These are phyloP conservation scores for Drosophila ogumai DNA, from an alignment of 1,140 invertebrate genomes.

Conservation along the genomic window DNA sequence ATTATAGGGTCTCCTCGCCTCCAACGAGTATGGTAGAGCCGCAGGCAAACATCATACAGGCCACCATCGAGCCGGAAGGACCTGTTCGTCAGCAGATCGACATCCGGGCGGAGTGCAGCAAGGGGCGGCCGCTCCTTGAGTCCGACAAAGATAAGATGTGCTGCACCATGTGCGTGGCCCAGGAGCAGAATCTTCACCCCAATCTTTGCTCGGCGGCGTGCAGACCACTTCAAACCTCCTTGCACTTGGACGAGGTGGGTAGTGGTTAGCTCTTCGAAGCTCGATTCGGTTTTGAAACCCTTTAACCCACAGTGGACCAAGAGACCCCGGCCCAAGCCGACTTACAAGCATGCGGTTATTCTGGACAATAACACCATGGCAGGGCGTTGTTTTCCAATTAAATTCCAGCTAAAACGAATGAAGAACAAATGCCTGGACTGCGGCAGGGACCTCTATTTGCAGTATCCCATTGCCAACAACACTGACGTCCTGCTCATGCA, in stretches of 20 bases:
- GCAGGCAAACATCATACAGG: conserved; percentile 10
- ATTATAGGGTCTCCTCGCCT: conserved; percentile 16
- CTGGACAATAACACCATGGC: conserved; percentile 47
- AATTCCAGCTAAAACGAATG: conserved; percentile 49
- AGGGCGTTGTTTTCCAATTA: conserved; percentile 57
- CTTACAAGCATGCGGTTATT: conserved; percentile 41
- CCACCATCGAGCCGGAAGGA: conserved; percentile 14
- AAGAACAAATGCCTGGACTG: conserved; percentile 50
- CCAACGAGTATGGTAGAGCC: neutral
- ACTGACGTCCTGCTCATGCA: conserved; percentile 46
- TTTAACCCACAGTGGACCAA: conserved; percentile 38
- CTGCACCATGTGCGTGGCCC: conserved; percentile 45
- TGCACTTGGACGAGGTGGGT: conserved; percentile 60
- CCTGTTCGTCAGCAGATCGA: conserved; percentile 39
- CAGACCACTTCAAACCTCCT: conserved; percentile 31
- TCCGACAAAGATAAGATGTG: neutral
- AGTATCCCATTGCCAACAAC: conserved; percentile 51
- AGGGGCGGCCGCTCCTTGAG: conserved; percentile 2
- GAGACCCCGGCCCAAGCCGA: conserved; percentile 51
- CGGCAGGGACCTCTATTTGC: conserved; percentile 25
- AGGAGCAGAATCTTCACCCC: conserved; percentile 26
- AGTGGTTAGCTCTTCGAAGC: neutral
- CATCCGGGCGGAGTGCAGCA: conserved; percentile 29
- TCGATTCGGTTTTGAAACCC: neutral
- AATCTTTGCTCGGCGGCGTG: conserved; percentile 57